A percentile compares a stretch with the other conserved stretches of the same genome.
phyloP scores from a whole-genome alignment of 2,888 invertebrate species.

The Seira ritae region DNA sequence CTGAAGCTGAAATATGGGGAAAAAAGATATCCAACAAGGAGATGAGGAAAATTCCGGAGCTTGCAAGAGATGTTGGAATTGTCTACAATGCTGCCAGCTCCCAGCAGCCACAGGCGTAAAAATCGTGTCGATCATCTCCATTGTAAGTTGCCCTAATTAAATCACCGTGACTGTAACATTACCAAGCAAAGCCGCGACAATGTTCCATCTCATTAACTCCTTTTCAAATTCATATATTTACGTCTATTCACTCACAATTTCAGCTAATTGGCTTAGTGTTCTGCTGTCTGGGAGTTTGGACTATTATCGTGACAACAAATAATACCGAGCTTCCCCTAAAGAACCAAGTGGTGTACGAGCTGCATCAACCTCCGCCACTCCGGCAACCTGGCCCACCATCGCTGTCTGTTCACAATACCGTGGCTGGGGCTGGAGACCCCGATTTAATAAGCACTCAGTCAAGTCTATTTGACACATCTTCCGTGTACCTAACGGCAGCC shows the following conservation, averaged over 20 bases:
- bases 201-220: background rate
- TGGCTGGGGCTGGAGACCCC: slow-evolving; percentile 37
- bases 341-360: slow-evolving; percentile 58
- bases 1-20: slow-evolving; percentile 42
- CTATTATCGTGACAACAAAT: slow-evolving; percentile 64
- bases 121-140: slow-evolving; percentile 65
- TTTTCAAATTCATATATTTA: background rate
- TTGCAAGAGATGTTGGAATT: slow-evolving; percentile 47
- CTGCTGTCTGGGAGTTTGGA: slow-evolving; percentile 68
- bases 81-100: slow-evolving; percentile 60
- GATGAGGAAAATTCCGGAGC: slow-evolving; percentile 41
- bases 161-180: too few relatives aligned
- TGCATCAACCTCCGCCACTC: background rate
- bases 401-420: slow-evolving; percentile 42
- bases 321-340: slow-evolving; percentile 58
- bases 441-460: slow-evolving; percentile 46
- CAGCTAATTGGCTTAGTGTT: slow-evolving; percentile 64
- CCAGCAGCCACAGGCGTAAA: slow-evolving; percentile 64
- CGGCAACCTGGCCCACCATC: slow-evolving; percentile 25
- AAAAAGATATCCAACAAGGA: slow-evolving; percentile 56
- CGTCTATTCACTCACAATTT: slow-evolving; percentile 12
- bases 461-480: slow-evolving; percentile 52
- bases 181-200: background rate
- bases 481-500: slow-evolving; percentile 36
- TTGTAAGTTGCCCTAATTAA: slow-evolving; percentile 48